These are phyloP conservation scores for Basileuterus tristriatus DNA, from an alignment of 2,797 vertebrate species.

Conservation along the genomic window DNA sequence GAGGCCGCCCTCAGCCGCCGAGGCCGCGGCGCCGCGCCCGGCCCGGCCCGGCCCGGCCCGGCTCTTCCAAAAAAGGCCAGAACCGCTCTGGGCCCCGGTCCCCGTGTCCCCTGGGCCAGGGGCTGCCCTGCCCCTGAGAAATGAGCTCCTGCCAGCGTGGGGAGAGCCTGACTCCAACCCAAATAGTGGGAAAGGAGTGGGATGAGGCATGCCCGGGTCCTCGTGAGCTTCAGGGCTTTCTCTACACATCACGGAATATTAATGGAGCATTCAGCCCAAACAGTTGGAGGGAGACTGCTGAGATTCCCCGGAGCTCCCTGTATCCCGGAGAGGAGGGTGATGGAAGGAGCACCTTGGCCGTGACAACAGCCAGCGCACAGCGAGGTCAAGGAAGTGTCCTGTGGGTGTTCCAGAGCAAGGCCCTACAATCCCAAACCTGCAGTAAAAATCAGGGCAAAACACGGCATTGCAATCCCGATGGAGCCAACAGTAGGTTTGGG, in stretches of 20 bases:
- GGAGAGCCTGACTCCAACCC: fast-evolving
- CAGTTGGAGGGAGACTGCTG: neutral
- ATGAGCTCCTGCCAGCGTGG: fast-evolving
- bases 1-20: neutral
- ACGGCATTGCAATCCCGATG: fast-evolving
- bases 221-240: neutral
- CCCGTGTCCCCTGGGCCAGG: fast-evolving
- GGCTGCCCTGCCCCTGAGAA: fast-evolving
- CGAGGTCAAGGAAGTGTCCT: fast-evolving
- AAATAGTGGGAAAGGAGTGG: fast-evolving
- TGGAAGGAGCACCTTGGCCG: neutral
- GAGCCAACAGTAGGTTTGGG: neutral
- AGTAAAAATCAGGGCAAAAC: neutral
- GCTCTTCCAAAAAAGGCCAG: slow-evolving; percentile 59
- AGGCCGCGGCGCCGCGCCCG: neutral
- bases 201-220: neutral
- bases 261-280: neutral
- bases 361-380: neutral
- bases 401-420: neutral
- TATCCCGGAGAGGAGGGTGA: neutral
- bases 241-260: fast-evolving
- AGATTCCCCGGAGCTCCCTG: fast-evolving
- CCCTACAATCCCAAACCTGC: neutral
- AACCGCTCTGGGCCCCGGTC: neutral
- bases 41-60: neutral